Evolutionary conservation across 2,797 vertebrate genomes (phyloP).

Genomic region (Enteromius paludinosus): DNA sequence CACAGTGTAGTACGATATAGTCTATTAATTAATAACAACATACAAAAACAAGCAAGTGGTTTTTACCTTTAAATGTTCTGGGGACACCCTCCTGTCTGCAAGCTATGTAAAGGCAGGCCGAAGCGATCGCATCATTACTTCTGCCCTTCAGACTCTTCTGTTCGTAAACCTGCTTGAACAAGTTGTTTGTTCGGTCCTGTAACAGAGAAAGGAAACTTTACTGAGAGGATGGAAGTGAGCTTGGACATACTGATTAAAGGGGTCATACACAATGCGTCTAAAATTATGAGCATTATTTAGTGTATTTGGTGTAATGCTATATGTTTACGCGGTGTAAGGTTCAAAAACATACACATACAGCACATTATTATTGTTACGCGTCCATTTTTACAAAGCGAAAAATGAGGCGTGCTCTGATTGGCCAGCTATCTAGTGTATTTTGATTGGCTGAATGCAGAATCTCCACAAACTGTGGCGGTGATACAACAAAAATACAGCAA

Average conservation of each 20-base stretch:
- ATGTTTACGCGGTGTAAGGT: neutral
- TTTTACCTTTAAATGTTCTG: constrained; percentile 95
- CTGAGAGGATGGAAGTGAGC: neutral
- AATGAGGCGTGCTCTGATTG: neutral
- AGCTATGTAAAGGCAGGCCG: constrained; percentile 98
- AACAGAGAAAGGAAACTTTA: constrained; percentile 62
- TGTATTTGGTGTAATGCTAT: neutral
- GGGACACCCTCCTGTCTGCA: constrained; percentile 98
- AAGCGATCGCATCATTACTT: constrained; percentile 97
- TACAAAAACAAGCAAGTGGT: neutral
- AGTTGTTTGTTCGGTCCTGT: constrained; percentile 99
- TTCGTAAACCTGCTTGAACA: constrained; percentile 99
- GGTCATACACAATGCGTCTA: neutral
- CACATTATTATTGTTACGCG: no score
- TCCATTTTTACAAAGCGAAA: no score
- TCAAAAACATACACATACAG: no score
- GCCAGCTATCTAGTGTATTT: neutral
- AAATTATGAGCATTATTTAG: neutral
- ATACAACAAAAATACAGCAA: neutral
- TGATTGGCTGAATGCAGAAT: neutral
- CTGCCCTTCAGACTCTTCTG: constrained; percentile 98
- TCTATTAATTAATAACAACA: neutral
- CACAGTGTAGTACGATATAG: neutral
- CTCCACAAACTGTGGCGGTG: neutral
- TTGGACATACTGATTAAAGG: neutral